These are phyloP conservation scores for Sitta europaea DNA, from an alignment of 2,113 vertebrate species.

Conservation along the genomic window DNA sequence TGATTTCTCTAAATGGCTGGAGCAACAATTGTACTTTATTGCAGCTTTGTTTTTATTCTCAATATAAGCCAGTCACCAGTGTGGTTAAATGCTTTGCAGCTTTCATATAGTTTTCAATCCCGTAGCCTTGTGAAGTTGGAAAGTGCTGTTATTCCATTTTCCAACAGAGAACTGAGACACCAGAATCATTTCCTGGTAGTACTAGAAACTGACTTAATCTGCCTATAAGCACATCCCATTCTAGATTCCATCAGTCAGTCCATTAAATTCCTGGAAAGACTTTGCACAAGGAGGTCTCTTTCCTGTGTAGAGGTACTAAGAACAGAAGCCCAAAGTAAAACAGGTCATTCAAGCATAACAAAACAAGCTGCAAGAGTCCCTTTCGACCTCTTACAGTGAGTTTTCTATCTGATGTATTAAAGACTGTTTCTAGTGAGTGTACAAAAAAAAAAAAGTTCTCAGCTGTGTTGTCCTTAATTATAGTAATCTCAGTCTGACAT, in stretches of 20 bases:
- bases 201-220: not conserved
- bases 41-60: not conserved
- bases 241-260: not conserved
- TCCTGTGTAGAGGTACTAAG: not conserved
- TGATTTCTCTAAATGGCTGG: not conserved
- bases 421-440: not conserved
- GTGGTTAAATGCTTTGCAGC: not conserved
- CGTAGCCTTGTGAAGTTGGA: not conserved
- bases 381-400: not conserved
- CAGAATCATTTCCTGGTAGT: not conserved
- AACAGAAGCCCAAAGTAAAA: not conserved
- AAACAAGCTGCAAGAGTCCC: not conserved
- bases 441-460: not conserved
- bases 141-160: not conserved
- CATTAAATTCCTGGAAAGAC: not conserved
- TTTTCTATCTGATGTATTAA: not conserved
- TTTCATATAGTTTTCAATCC: not conserved
- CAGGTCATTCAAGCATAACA: not conserved
- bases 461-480: not conserved
- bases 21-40: not conserved
- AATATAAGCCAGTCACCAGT: not conserved
- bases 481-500: not conserved
- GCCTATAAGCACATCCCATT: not conserved
- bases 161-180: not conserved
- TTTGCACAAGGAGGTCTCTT: not conserved